Percentiles rank a stretch among this genome's conserved stretches.
phyloP scores from a whole-genome alignment of 2,888 invertebrate genomes.

The Drosophila ustulata region DNA sequence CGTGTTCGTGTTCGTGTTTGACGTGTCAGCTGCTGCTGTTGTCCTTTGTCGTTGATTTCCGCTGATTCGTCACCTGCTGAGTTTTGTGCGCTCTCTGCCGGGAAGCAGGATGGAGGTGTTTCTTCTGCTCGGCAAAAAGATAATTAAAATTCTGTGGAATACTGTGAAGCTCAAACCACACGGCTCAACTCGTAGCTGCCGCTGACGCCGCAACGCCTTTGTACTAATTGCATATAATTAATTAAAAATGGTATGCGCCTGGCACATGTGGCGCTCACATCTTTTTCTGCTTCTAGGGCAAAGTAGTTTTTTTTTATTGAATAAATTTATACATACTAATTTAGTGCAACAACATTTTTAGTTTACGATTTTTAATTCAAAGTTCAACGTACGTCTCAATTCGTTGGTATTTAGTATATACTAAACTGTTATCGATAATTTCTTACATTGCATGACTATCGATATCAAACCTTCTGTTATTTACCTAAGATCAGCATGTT shows the following conservation, averaged over 20 bases:
- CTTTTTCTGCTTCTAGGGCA: not conserved
- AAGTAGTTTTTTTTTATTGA: too few species aligned
- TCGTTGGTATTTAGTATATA: too few species aligned
- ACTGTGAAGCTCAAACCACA: constrained; percentile 15
- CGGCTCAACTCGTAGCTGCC: not conserved
- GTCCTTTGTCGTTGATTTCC: constrained; percentile 45
- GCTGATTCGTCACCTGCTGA: constrained; percentile 51
- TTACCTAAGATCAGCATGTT: too few species aligned
- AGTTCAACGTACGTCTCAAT: too few species aligned
- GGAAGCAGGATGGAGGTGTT: constrained; percentile 21
- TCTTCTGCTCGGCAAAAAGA: constrained; percentile 17
- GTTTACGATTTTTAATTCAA: too few species aligned
- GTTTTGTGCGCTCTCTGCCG: constrained; percentile 10
- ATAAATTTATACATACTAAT: too few species aligned
- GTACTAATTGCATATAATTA: constrained; percentile 37
- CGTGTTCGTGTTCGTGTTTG: constrained; percentile 9
- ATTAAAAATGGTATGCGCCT: constrained; percentile 23
- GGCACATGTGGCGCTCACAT: not conserved
- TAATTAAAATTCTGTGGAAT: constrained; percentile 50
- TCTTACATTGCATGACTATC: too few species aligned
- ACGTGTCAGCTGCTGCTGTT: constrained; percentile 13
- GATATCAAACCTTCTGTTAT: too few species aligned
- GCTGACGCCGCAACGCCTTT: constrained; percentile 12
- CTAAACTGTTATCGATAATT: too few species aligned
- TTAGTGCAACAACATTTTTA: too few species aligned